Conservation (phyloP, 2,797 vertebrate genomes). For the Holocentrus rufus region DNA sequence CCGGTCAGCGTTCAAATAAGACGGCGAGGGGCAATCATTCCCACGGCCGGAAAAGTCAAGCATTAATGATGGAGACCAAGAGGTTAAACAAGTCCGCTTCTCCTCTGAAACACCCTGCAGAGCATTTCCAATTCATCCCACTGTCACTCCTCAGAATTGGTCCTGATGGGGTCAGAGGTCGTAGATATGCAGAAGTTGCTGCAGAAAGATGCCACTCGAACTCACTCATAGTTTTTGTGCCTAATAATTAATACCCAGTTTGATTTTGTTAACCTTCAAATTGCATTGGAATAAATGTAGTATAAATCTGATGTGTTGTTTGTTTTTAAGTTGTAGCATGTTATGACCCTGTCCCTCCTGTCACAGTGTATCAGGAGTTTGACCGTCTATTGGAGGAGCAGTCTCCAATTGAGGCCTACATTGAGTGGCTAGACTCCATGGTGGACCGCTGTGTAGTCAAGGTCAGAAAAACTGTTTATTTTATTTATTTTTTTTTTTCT, state of each 20-base stretch:
- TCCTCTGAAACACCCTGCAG: slow-evolving; percentile 70
- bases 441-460: slow-evolving; percentile 98
- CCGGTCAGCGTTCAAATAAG: slow-evolving; percentile 33
- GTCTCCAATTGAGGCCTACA: slow-evolving; percentile 96
- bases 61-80: slow-evolving; percentile 76
- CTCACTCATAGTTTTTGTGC: neutral
- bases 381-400: slow-evolving; percentile 97
- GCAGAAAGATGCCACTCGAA: slow-evolving; percentile 33
- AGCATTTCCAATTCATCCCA: slow-evolving; percentile 73
- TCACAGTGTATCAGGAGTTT: slow-evolving; percentile 97
- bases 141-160: slow-evolving; percentile 35
- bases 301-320: neutral
- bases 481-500: neutral
- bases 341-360: slow-evolving; percentile 36
- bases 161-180: slow-evolving; percentile 74
- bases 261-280: neutral
- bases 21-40: slow-evolving; percentile 71
- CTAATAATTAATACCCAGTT: neutral
- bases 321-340: neutral
- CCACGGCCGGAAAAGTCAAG: slow-evolving; percentile 79
- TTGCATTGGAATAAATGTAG: neutral
- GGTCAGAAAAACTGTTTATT: slow-evolving; percentile 80
- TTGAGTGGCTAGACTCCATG: slow-evolving; percentile 99
- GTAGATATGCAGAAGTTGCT: slow-evolving; percentile 49
- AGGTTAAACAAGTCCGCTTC: slow-evolving; percentile 82